Percentiles rank a stretch among this genome's conserved stretches.
phyloP scores from a whole-genome alignment of 2,113 vertebrate species.

The Epinephelus fuscoguttatus region DNA sequence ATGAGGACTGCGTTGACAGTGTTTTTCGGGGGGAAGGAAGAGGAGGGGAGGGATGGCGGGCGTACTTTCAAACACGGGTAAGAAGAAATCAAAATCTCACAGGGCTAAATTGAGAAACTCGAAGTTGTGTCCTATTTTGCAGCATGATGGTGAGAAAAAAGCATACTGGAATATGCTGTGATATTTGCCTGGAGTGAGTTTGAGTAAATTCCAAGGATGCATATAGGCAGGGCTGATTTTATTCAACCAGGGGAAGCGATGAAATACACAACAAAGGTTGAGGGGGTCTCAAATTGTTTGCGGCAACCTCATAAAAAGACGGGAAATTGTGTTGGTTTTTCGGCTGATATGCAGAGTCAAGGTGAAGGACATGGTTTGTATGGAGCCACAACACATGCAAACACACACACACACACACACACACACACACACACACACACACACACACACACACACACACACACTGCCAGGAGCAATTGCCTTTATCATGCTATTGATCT shows the following conservation, averaged over 20 bases:
- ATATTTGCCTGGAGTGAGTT: conserved; percentile 46
- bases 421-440: neutral
- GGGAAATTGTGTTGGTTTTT: conserved; percentile 77
- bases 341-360: conserved; percentile 56
- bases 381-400: neutral
- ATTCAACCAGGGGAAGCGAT: conserved; percentile 50
- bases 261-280: conserved; percentile 62
- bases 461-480: conserved; percentile 25
- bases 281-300: conserved; percentile 79
- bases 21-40: neutral
- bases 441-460: neutral
- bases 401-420: neutral
- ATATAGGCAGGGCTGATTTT: conserved; percentile 38
- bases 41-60: neutral
- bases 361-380: conserved; percentile 73
- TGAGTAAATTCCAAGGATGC: conserved; percentile 38
- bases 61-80: neutral
- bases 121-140: conserved; percentile 42
- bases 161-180: conserved; percentile 26
- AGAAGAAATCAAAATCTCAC: conserved; percentile 29
- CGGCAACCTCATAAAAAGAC: conserved; percentile 69
- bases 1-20: neutral
- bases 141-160: conserved; percentile 9
- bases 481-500: conserved; percentile 64
- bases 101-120: conserved; percentile 13